Conservation (phyloP, 2,888 invertebrate species). For the Laothoe populi region DNA sequence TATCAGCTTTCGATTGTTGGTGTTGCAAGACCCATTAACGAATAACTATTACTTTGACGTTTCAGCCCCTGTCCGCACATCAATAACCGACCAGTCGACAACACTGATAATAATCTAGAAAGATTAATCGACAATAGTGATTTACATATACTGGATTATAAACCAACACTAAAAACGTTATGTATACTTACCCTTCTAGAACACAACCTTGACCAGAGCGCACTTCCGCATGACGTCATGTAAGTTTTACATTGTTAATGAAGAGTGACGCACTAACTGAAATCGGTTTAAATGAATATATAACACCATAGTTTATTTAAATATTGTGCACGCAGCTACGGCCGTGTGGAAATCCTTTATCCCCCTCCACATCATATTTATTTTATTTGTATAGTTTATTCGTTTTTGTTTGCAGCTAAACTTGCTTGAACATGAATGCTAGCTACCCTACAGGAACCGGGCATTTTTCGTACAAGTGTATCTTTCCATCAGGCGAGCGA, state of each 20-base stretch:
- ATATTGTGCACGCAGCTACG: too few species aligned
- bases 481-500: too few species aligned
- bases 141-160: slow-evolving; percentile 92
- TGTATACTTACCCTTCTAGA: slow-evolving; percentile 88
- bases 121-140: slow-evolving; percentile 92
- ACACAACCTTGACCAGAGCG: slow-evolving; percentile 86
- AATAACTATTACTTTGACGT: not conserved
- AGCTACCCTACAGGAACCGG: too few species aligned
- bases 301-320: not conserved
- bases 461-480: too few species aligned
- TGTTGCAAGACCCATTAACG: too few species aligned
- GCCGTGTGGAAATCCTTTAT: too few species aligned
- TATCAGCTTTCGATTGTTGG: too few species aligned
- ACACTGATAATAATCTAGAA: slow-evolving; percentile 65
- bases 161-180: slow-evolving; percentile 89
- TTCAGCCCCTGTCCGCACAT: slow-evolving; percentile 59
- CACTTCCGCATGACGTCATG: slow-evolving; percentile 87
- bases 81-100: slow-evolving; percentile 43
- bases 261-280: not conserved
- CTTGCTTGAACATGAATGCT: too few species aligned
- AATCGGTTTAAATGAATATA: too few species aligned
- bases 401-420: too few species aligned
- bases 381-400: too few species aligned
- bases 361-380: too few species aligned
- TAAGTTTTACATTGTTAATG: slow-evolving; percentile 59